Conservation (phyloP, 2,888 invertebrate genomes). For the Erannis defoliaria region DNA sequence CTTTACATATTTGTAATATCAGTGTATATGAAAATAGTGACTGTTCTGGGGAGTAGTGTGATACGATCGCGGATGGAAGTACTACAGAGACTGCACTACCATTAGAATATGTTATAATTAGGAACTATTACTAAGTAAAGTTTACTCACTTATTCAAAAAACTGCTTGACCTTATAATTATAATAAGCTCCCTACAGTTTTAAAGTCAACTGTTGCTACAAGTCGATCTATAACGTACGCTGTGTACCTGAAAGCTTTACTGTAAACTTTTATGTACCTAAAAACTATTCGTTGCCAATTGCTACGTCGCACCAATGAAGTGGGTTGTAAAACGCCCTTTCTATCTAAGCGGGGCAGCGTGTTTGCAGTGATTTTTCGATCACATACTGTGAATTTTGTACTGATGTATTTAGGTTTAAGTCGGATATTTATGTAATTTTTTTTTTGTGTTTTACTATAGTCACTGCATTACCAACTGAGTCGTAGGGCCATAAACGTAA, state of each 20-base stretch:
- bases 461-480: too few relatives aligned
- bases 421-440: not conserved
- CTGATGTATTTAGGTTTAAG: not conserved
- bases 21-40: too few relatives aligned
- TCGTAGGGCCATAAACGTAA: too few relatives aligned
- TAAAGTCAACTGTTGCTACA: not conserved
- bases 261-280: conserved; percentile 31
- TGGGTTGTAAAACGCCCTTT: conserved; percentile 25
- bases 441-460: too few relatives aligned
- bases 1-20: too few relatives aligned
- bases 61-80: too few relatives aligned
- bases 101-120: too few relatives aligned
- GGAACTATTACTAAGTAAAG: too few relatives aligned
- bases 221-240: not conserved
- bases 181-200: too few relatives aligned
- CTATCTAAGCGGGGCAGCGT: conserved; percentile 6
- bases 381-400: conserved; percentile 21
- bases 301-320: conserved; percentile 12
- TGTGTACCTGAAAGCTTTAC: conserved; percentile 9
- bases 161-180: too few relatives aligned
- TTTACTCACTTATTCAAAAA: not conserved
- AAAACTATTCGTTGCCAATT: conserved; percentile 27
- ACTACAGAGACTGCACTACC: too few relatives aligned
- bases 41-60: too few relatives aligned
- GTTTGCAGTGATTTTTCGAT: conserved; percentile 9